Base-by-base conservation (phyloP, 2,888 invertebrate species). In the Sceliomorpha sp. region DNA sequence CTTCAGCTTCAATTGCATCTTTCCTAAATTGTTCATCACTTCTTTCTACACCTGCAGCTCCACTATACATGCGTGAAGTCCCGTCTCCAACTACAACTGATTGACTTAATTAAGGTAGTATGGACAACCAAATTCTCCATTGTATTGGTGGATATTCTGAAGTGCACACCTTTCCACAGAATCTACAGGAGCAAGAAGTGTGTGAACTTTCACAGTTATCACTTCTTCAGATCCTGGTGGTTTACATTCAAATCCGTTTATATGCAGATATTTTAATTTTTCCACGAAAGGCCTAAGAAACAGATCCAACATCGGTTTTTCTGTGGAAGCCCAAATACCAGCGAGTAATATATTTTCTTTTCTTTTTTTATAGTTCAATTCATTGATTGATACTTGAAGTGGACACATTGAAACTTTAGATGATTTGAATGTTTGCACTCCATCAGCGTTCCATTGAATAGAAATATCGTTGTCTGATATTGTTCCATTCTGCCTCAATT, bases 381-480 rank as follows among this genome's bases (percentile, higher is more conserved):
- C 70, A 27, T 70, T 66, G 0, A 72, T 50, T 12, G 44, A 10
- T n/a, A 72, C 51, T 51, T 60, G 51, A 5, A 69, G 17, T n/a
- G 64, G 69, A 53, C 69, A 69, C 53, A 72, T 40, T 2, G 60
- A 60, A 12, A 37, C 17, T 36, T 48, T 64, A 1, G 72, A 59
- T 20, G 68, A 72, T 48, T 72, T 55, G 12, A 72, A 72, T 1
- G 58, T 48, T 20, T 59, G 58, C 7, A 59, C 60, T n/a, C 72
- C 72, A 45, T 72, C 68, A n/a, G 64, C 50, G 14, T 68, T 68
- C 47, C 42, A 69, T 14, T 69, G 69, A 8, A 69, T 36, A 6
- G 63, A 39, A 7, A 63, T 63, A 36, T 64, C 64, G 34, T 34
- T 1, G 2, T 12, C 34, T 6, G 34, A 34, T 2, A 34, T 34